A percentile compares a stretch with the other conserved stretches of the same genome.
Evolutionary conservation across 2,888 invertebrate species (phyloP).

Genomic region (Drosophila kambysellisi): DNA sequence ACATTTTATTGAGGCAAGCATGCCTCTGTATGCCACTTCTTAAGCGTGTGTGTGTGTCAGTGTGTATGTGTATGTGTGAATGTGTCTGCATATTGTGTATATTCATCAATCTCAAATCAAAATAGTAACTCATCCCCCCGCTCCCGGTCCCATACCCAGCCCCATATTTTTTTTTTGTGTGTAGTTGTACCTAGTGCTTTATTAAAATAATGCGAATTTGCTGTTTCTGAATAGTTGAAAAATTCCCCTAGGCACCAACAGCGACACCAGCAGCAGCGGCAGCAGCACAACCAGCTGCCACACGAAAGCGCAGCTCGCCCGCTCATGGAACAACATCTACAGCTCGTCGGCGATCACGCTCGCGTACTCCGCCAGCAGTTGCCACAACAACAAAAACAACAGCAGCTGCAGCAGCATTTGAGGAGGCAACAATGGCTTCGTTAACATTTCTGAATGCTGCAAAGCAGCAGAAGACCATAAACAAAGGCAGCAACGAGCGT

Average conservation of each 20-base stretch:
- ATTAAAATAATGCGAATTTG: slow-evolving; percentile 85
- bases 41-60: background rate
- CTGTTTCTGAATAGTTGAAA: slow-evolving; percentile 87
- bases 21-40: slow-evolving; percentile 13
- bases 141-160: background rate
- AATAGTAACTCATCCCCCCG: slow-evolving; percentile 11
- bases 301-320: slow-evolving; percentile 34
- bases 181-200: slow-evolving; percentile 70
- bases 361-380: slow-evolving; percentile 23
- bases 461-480: slow-evolving; percentile 39
- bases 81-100: slow-evolving; percentile 19
- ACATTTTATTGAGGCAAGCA: slow-evolving; percentile 38
- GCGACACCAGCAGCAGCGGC: slow-evolving; percentile 19
- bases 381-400: slow-evolving; percentile 10
- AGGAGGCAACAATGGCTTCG: slow-evolving; percentile 13
- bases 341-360: slow-evolving; percentile 30
- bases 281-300: slow-evolving; percentile 8
- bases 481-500: slow-evolving; percentile 34
- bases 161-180: slow-evolving; percentile 23
- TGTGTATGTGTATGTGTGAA: slow-evolving; percentile 1
- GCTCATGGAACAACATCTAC: slow-evolving; percentile 6
- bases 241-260: slow-evolving; percentile 84
- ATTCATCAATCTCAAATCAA: slow-evolving; percentile 23
- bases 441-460: slow-evolving; percentile 17
- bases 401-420: slow-evolving; percentile 2